Evolutionary conservation across 2,113 vertebrate genomes (phyloP), one percentile per base, ranked within the genome.

Genomic region (Raja brachyura): DNA sequence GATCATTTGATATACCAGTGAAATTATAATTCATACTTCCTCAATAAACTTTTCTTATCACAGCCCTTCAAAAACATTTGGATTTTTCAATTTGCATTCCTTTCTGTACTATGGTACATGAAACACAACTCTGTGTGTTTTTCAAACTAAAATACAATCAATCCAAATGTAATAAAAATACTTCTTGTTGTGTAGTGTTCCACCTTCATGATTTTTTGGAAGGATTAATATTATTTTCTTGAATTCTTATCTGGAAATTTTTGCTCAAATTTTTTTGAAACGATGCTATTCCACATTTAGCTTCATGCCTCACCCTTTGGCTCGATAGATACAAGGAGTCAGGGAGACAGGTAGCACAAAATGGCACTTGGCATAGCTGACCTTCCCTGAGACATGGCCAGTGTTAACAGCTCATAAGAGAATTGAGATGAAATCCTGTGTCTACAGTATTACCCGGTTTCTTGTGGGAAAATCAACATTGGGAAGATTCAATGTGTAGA

Each of bases 41-140:
- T 86, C 63, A 16, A 86, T 61, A 16, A 61, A 2, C 28, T 85
- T 85, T 54, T 28, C 22, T 66, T 66, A 66, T 59, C 59, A n/a
- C 25, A 31, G 56, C 28, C 25, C 13, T 86, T 86, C 54, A 83
- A 83, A 28, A 59, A 10, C 54, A 59, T 28, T 83, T 28, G 16
- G 79, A 83, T 83, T 83, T 83, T 86, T 59, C n/a, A 86, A 86
- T 85, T 54, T 81, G 78, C 6, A 81, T 81, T n/a, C 83, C 56
- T 31, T 86, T n/a, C 14, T 86, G 56, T 85, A 86, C 83, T 16
- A 1, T 11, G 8, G 48, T 31, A 31, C 4, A 39, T 28, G 48
- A 56, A 59, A 83, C 28, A 59, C 25, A 83, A 54, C 78, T 54
- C 5, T 48, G 20, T 11, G 56, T 83, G 28, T 86, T 73, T 73